phyloP scores from a whole-genome alignment of 1,140 invertebrate species.

The Leptonema lineaticorne region DNA sequence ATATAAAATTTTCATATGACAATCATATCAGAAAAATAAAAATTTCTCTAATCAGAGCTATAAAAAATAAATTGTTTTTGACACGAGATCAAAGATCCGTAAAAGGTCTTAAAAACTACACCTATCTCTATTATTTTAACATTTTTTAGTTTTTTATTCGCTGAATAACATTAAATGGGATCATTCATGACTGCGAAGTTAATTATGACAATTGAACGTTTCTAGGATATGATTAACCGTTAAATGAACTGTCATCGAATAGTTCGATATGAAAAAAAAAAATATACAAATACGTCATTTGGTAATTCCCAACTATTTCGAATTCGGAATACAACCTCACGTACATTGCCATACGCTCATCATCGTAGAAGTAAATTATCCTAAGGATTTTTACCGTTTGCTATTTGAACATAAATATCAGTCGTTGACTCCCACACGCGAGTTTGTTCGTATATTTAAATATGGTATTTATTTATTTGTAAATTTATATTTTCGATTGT shows the following conservation, averaged over 20 bases:
- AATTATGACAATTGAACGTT: not conserved
- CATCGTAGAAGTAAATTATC: conserved; percentile 17
- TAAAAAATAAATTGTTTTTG: too few species aligned
- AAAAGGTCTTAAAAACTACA: too few species aligned
- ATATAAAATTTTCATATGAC: too few species aligned
- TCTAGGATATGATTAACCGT: not conserved
- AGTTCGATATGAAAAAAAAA: not conserved
- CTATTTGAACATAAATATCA: not conserved
- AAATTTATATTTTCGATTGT: not conserved
- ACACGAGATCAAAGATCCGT: too few species aligned
- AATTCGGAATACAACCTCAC: conserved; percentile 13
- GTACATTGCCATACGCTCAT: conserved; percentile 16
- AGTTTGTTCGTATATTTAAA: not conserved
- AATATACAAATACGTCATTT: not conserved
- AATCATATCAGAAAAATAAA: too few species aligned
- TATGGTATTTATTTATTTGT: not conserved
- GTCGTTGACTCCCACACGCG: conserved; percentile 3
- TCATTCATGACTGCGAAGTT: too few species aligned
- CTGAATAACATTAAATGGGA: too few species aligned
- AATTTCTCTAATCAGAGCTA: too few species aligned
- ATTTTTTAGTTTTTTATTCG: too few species aligned
- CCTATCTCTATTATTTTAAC: too few species aligned
- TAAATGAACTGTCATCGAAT: not conserved
- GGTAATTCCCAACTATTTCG: not conserved
- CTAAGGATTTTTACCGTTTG: conserved; percentile 27